Conservation (phyloP, 2,888 invertebrate genomes). For the Drosophila mercatorum region DNA sequence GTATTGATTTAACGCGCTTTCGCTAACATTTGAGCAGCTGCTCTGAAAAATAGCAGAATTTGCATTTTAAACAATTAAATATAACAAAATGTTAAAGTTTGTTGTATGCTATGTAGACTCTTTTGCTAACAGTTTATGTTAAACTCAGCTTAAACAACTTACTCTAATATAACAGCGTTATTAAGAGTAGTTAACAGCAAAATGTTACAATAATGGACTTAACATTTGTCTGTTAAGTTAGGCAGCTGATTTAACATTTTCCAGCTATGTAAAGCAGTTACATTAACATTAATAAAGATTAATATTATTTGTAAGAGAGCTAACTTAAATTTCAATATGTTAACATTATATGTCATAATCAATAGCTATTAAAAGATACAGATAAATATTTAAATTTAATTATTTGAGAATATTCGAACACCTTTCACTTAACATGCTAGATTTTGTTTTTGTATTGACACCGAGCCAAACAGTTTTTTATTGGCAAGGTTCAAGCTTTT, state of each 20-base stretch:
- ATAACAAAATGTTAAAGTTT: background rate
- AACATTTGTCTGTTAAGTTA: background rate
- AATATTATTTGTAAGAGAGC: background rate
- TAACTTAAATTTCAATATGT: background rate
- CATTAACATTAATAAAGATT: background rate
- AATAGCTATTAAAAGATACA: background rate
- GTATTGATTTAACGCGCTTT: background rate
- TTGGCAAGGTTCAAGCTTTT: slow-evolving; percentile 10
- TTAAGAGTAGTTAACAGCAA: background rate
- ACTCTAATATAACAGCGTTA: background rate
- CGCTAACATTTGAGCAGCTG: slow-evolving; percentile 4
- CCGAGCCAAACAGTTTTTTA: slow-evolving; percentile 8
- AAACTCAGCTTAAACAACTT: background rate
- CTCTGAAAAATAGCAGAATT: background rate
- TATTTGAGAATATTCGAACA: background rate
- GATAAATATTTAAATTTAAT: background rate
- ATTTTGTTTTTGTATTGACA: slow-evolving; percentile 6
- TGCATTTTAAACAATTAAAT: background rate
- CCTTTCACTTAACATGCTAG: slow-evolving; percentile 18
- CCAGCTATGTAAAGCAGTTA: background rate
- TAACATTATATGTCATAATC: background rate
- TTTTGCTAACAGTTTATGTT: background rate
- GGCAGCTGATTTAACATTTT: background rate
- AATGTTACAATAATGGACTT: background rate
- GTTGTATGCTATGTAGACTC: background rate